These are phyloP conservation scores for Calyptommatus sinebrachiatus DNA, from an alignment of 2,113 vertebrate genomes.

Conservation along the genomic window DNA sequence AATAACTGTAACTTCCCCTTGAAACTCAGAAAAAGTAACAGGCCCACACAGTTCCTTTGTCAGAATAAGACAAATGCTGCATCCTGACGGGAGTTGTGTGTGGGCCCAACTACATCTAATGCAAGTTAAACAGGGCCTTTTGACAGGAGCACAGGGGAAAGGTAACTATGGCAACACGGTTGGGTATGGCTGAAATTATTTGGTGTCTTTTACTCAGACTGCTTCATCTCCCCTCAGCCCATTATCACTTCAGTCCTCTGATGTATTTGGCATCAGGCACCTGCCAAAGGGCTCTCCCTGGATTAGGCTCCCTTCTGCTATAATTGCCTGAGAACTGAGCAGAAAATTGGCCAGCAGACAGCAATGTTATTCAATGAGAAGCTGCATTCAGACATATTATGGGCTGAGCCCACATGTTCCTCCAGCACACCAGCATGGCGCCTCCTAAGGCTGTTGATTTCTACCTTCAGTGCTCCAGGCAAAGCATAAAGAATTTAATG, in stretches of 20 bases:
- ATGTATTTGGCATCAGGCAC: background rate
- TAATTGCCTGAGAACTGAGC: background rate
- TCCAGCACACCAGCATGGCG: too few species aligned
- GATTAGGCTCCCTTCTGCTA: background rate
- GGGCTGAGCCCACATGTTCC: background rate
- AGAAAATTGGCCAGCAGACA: slow-evolving; percentile 1
- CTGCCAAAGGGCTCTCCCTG: slow-evolving; percentile 12
- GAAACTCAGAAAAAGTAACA: slow-evolving; percentile 36
- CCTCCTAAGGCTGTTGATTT: background rate
- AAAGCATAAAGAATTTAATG: background rate
- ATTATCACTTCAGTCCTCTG: background rate
- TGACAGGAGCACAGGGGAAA: slow-evolving; percentile 50
- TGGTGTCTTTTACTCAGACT: slow-evolving; percentile 16
- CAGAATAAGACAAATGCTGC: slow-evolving; percentile 10
- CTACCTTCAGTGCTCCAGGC: too few species aligned
- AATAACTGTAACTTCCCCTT: background rate
- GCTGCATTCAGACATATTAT: too few species aligned
- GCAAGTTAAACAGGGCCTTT: slow-evolving; percentile 44
- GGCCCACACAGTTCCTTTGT: background rate
- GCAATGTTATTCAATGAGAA: background rate
- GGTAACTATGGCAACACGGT: slow-evolving; percentile 65
- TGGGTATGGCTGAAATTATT: slow-evolving; percentile 45
- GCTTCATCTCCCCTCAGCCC: slow-evolving; percentile 26
- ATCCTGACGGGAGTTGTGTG: slow-evolving; percentile 23
- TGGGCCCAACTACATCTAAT: slow-evolving; percentile 51